phyloP scores from a whole-genome alignment of 2,797 vertebrate species.

The Sylvilagus floridanus region DNA sequence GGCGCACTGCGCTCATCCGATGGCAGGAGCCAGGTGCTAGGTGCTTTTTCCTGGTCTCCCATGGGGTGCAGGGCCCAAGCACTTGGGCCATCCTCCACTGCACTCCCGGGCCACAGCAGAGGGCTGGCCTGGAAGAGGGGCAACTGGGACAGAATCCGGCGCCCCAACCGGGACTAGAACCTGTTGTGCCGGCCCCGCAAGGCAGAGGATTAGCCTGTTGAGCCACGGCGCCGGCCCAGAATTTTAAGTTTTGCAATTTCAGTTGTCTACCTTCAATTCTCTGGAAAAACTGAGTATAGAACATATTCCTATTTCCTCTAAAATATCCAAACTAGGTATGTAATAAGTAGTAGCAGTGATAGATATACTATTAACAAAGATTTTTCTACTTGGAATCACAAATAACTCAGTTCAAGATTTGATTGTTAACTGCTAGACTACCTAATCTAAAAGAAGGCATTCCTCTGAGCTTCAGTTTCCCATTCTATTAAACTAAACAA shows the following conservation, averaged over 20 bases:
- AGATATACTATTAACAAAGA: not conserved
- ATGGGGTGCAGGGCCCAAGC: too few relatives aligned
- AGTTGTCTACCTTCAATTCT: not conserved
- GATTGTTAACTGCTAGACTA: not conserved
- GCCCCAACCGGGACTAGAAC: too few relatives aligned
- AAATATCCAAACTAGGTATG: not conserved
- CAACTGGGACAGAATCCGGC: too few relatives aligned
- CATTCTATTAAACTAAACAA: not conserved
- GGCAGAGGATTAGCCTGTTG: too few relatives aligned
- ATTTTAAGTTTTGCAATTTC: not conserved
- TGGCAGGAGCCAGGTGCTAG: too few relatives aligned
- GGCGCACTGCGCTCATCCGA: too few relatives aligned
- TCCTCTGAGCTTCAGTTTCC: constrained; percentile 1
- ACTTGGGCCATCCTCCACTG: too few relatives aligned
- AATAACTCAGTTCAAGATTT: not conserved
- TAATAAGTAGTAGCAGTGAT: not conserved
- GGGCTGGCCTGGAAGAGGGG: too few relatives aligned
- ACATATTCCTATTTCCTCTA: not conserved
- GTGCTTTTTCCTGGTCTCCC: too few relatives aligned
- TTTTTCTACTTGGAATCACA: not conserved
- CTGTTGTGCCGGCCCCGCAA: too few relatives aligned
- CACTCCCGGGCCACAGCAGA: too few relatives aligned
- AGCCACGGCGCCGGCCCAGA: too few relatives aligned
- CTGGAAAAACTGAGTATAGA: not conserved
- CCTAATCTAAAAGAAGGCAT: not conserved